Percentiles rank a stretch among this genome's conserved stretches.
Conservation (phyloP, 2,797 vertebrate species). For the Hemitrygon akajei region DNA sequence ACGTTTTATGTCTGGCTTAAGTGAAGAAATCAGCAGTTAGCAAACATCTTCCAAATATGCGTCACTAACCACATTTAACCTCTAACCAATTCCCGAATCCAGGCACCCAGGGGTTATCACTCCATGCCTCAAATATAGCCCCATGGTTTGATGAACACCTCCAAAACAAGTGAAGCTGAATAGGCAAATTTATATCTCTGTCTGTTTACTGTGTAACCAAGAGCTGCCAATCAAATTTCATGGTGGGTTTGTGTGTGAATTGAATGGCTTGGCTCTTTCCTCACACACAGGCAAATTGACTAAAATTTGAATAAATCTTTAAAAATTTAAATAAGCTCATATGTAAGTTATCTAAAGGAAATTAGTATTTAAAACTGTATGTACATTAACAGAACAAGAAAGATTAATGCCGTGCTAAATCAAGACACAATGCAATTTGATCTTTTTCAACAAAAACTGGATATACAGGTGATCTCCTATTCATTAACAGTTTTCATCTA, state of each 20-base stretch:
- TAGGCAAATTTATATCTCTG: not conserved
- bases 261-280: not conserved
- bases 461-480: not conserved
- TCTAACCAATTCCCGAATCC: too few relatives aligned
- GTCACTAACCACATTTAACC: too few relatives aligned
- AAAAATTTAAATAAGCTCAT: not conserved
- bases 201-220: not conserved
- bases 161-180: not conserved
- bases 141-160: not conserved
- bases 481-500: not conserved
- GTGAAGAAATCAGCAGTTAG: too few relatives aligned
- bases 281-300: not conserved
- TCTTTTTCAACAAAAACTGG: not conserved
- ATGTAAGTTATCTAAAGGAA: not conserved
- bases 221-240: slow-evolving; percentile 7
- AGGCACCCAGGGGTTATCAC: too few relatives aligned
- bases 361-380: not conserved
- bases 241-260: not conserved
- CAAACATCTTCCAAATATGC: too few relatives aligned
- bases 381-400: not conserved
- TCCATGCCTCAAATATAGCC: not conserved
- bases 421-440: not conserved
- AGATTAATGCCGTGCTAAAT: not conserved
- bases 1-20: too few relatives aligned
- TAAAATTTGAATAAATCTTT: not conserved